A percentile compares a stretch with the other conserved stretches of the same genome.
phyloP scores from a whole-genome alignment of 2,797 vertebrate genomes.

The Hephaestus fuliginosus region DNA sequence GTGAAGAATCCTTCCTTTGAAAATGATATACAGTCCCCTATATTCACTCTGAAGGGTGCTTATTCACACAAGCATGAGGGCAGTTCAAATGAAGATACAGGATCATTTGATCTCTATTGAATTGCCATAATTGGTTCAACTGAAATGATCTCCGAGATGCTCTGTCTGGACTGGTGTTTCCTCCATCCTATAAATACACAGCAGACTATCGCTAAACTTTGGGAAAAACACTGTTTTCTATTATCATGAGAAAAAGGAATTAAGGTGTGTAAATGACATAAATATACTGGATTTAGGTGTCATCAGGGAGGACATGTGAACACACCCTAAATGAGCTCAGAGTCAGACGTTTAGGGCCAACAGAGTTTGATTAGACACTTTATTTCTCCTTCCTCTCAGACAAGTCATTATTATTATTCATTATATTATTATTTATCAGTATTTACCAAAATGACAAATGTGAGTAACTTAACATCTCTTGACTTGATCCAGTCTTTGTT shows the following conservation, averaged over 20 bases:
- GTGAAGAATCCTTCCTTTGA: conserved; percentile 44
- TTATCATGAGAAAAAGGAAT: not conserved
- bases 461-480: not conserved
- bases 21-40: conserved; percentile 58
- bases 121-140: conserved; percentile 61
- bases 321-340: conserved; percentile 1
- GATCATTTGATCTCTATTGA: conserved; percentile 61
- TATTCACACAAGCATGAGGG: conserved; percentile 59
- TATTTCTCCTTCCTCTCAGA: not conserved
- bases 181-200: conserved; percentile 5
- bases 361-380: conserved; percentile 3
- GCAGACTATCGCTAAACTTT: not conserved
- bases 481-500: not conserved
- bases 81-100: conserved; percentile 59
- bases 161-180: conserved; percentile 42
- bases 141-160: conserved; percentile 48
- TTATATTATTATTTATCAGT: not conserved
- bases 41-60: conserved; percentile 62
- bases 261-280: conserved; percentile 1
- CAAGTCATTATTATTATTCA: not conserved
- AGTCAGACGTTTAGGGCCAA: conserved; percentile 3
- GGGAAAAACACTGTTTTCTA: not conserved
- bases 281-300: not conserved
- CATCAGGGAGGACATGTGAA: conserved; percentile 8
- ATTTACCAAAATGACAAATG: not conserved